Base-by-base conservation (phyloP, 2,888 invertebrate genomes). In the Meliscaeva auricollis region DNA sequence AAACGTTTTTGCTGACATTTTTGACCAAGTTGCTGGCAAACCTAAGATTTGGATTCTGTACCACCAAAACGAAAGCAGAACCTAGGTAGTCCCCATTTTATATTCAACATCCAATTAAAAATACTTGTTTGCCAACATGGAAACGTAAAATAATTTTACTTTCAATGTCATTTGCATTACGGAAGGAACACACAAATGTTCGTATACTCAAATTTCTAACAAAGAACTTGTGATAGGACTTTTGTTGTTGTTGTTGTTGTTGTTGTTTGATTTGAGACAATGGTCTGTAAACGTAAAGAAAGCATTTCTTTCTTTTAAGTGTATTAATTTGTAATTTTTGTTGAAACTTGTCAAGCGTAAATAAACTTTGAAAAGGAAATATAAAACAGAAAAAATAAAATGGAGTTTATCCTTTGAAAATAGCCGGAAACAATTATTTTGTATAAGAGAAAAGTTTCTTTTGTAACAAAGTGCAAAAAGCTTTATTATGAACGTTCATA, bases 281-380 rank as follows among this genome's bases (percentile, higher is more conserved):
- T 38, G 54, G 46, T 54, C 30, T 9, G 48, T 64, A n/a, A n/a
- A n/a, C n/a, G n/a, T 64, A 32, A 62, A 72, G 78, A 54, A 20
- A 9, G 17, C 6, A 30, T 52, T 64, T 22, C 22, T 11, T 38
- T 38, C 38, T 38, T 38, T 41, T 58, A 20, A 44, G 66, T 79
- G 66, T 73, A 78, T 73, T 79, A 73, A 73, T 79, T 79, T 64
- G 66, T 44, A 58, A 66, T 73, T 79, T 73, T 58, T n/a, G n/a
- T 58, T 60, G 58, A 35, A 79, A 52, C 58, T 73, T 79, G 58
- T 79, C 66, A 73, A 66, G 58, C 58, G 73, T 41, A 79, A 79
- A 66, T 52, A 79, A 72, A 48, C 35, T 9, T 56, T 52, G 48
- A 52, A 38, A 56, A 56, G 26, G 13, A 72, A 70, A 64, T 30